These are phyloP conservation scores for Thunnus thynnus DNA, from an alignment of 2,113 vertebrate species.

Conservation along the genomic window DNA sequence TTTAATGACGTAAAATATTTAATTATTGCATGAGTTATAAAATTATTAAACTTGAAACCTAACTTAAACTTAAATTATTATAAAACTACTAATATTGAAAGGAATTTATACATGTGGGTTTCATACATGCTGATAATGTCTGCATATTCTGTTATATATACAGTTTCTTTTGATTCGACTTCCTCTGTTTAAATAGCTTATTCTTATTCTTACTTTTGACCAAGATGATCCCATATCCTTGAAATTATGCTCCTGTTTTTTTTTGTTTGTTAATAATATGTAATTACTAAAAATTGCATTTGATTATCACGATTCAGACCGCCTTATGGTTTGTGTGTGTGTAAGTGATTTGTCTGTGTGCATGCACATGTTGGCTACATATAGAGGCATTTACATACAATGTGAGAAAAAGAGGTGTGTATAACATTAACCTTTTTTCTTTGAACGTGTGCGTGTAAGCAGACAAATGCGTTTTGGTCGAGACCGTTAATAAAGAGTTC, in stretches of 20 bases:
- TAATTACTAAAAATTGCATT: not conserved
- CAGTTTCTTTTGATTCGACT: constrained; percentile 1
- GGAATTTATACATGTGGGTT: not conserved
- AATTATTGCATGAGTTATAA: not conserved
- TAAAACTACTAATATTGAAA: no score
- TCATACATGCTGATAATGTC: not conserved
- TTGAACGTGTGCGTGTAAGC: constrained; percentile 10
- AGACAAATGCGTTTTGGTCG: constrained; percentile 27
- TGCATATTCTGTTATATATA: not conserved
- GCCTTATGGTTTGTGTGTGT: not conserved
- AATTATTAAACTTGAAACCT: not conserved
- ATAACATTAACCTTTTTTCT: not conserved
- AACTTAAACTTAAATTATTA: no score
- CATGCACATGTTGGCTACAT: not conserved
- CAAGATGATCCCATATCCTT: not conserved
- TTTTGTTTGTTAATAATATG: constrained; percentile 9
- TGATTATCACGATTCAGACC: constrained; percentile 14
- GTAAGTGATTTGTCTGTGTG: not conserved
- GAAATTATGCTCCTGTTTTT: not conserved
- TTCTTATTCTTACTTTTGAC: not conserved
- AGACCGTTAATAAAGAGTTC: constrained; percentile 60
- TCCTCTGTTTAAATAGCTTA: not conserved
- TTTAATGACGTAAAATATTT: not conserved
- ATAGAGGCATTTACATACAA: not conserved
- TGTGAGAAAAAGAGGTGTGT: not conserved